Base-by-base conservation (phyloP, 2,888 invertebrate species). In the Lacanobia wlatinum region DNA sequence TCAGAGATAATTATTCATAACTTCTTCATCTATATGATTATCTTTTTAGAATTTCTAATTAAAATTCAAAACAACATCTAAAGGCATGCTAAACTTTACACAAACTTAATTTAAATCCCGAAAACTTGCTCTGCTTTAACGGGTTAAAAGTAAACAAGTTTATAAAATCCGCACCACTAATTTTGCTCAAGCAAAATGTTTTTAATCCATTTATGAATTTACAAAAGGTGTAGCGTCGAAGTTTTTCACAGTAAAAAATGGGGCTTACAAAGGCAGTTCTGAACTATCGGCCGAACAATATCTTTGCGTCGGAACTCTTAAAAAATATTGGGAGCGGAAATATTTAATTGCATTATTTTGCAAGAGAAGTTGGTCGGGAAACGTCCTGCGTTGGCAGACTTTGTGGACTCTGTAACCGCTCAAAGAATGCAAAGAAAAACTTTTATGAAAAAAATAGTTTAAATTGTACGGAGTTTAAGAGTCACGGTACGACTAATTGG, bases 331-430 rank as follows among this genome's bases (percentile, higher is more conserved):
- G 83, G 82, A 81, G 91, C 91, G 94, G 93, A 94, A 94, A 91
- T 88, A 93, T 94, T 94, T 94, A 94, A 94, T 94, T 92, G 92
- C 92, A 89, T 92, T 91, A 90, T 90, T 90, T 90, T 84, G 83
- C 82, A 89, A 89, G 85, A 78, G 74, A 83, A 85, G 71, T 85
- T 83, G 75, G 40, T 61, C 34, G 71, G 69, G 74, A 73, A 76
- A 72, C 69, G 66, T 78, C 81, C 76, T 73, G 68, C 63, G 52
- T 40, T 59, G 64, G 71, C 73, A 60, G 65, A 77, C 84, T 85
- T 89, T 86, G 87, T 86, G 84, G 81, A 72, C 63, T 61, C 70
- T 40, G 69, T 73, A 75, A 59, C 74, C 63, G 71, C 65, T 72
- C 65, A 72, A 71, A 85, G 73, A 82, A 77, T 65, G 62, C 40